These are phyloP conservation scores for Xylocopa sonorina DNA, from an alignment of 1,140 invertebrate species.

Conservation along the genomic window DNA sequence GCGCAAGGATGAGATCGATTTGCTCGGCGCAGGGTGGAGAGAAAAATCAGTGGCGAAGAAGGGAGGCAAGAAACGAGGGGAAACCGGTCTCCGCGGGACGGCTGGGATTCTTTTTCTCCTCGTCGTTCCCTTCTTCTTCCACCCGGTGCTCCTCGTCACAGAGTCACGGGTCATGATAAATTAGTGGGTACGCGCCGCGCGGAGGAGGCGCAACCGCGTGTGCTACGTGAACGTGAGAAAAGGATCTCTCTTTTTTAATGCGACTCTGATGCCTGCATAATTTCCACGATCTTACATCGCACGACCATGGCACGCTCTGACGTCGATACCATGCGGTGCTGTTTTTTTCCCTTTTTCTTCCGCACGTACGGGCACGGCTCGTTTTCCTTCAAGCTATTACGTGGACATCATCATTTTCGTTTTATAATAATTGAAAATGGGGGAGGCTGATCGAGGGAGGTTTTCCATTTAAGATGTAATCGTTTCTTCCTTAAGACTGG, in stretches of 20 bases:
- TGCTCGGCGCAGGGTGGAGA: conserved; percentile 35
- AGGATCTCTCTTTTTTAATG: conserved; percentile 31
- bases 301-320: not conserved
- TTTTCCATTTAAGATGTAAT: too few relatives aligned
- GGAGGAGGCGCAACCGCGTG: conserved; percentile 16
- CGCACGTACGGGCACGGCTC: too few relatives aligned
- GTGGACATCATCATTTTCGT: too few relatives aligned
- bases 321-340: not conserved
- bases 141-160: conserved; percentile 3
- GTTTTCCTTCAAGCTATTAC: too few relatives aligned
- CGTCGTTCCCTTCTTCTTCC: conserved; percentile 7
- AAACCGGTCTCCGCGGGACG: conserved; percentile 62
- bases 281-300: conserved; percentile 18
- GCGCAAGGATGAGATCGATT: conserved; percentile 33
- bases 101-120: conserved; percentile 49
- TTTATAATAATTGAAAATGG: too few relatives aligned
- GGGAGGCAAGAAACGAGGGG: conserved; percentile 50
- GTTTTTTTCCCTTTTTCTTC: not conserved
- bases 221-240: conserved; percentile 46
- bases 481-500: not conserved
- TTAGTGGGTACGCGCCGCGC: conserved; percentile 43
- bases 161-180: conserved; percentile 59
- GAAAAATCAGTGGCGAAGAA: conserved; percentile 47
- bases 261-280: conserved; percentile 33
- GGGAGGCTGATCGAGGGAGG: too few relatives aligned